Conservation (phyloP, 2,888 invertebrate genomes). For the Phanerotoma sp. region DNA sequence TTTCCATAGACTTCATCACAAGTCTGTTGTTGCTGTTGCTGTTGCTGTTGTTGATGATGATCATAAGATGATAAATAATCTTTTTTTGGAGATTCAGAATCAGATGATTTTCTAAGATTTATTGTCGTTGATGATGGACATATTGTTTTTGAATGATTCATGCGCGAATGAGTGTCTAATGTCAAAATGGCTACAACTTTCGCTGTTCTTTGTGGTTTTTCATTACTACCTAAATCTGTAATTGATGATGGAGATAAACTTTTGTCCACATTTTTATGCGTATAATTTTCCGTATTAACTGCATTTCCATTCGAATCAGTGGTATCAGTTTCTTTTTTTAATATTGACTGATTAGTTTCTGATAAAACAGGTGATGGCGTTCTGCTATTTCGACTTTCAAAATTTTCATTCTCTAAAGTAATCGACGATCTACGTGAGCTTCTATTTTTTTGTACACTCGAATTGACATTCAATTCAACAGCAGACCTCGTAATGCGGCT, state of each 20-base stretch:
- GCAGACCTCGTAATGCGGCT: slow-evolving; percentile 32
- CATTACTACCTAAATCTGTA: slow-evolving; percentile 27
- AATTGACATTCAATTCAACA: slow-evolving; percentile 16
- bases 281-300: slow-evolving; percentile 21
- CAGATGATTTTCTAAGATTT: too few relatives aligned
- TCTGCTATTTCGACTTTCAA: not conserved
- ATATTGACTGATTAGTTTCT: not conserved
- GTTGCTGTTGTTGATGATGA: too few relatives aligned
- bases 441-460: slow-evolving; percentile 9
- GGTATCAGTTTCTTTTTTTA: slow-evolving; percentile 14
- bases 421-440: slow-evolving; percentile 15
- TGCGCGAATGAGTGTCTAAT: slow-evolving; percentile 42
- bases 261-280: slow-evolving; percentile 1
- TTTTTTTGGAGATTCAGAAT: too few relatives aligned
- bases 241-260: slow-evolving; percentile 4
- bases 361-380: not conserved
- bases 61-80: too few relatives aligned
- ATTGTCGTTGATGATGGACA: too few relatives aligned
- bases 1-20: too few relatives aligned
- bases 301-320: slow-evolving; percentile 41
- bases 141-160: too few relatives aligned
- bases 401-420: not conserved
- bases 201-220: slow-evolving; percentile 52
- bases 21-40: too few relatives aligned
- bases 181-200: slow-evolving; percentile 52